A percentile compares a stretch with the other conserved stretches of the same genome.
Conservation (phyloP, 2,888 invertebrate genomes). For the Xylocampa areola region DNA sequence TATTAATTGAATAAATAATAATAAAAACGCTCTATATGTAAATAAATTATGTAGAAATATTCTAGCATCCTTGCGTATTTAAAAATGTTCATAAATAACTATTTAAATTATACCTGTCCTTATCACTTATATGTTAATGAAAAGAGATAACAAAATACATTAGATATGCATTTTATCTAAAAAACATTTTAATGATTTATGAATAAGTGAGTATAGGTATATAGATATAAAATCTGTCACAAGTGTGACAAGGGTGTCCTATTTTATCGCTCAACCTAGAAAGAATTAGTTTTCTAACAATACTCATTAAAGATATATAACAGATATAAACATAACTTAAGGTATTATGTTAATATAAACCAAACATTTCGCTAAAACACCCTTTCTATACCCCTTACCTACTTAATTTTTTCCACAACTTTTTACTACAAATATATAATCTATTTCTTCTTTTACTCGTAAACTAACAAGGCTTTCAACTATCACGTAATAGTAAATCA, state of each 20-base stretch:
- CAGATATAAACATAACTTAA: background rate
- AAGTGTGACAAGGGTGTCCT: background rate
- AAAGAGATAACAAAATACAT: too few species aligned
- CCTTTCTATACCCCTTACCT: slow-evolving; percentile 14
- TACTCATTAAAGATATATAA: background rate
- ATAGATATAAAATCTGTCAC: too few species aligned
- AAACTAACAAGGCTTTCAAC: slow-evolving; percentile 24
- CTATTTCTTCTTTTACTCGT: slow-evolving; percentile 32
- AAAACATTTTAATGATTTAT: too few species aligned
- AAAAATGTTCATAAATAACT: too few species aligned
- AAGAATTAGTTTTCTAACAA: background rate
- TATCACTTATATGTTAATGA: too few species aligned
- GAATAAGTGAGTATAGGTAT: too few species aligned
- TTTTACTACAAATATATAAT: slow-evolving; percentile 16
- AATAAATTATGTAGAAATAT: too few species aligned
- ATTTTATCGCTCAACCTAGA: background rate
- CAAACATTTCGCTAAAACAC: slow-evolving; percentile 22
- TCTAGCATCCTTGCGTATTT: too few species aligned
- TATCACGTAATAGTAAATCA: slow-evolving; percentile 43
- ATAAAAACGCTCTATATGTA: too few species aligned
- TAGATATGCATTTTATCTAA: too few species aligned
- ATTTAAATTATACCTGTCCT: too few species aligned
- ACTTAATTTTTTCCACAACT: slow-evolving; percentile 15
- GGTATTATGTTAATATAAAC: background rate
- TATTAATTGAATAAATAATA: too few species aligned